These are phyloP conservation scores for Noctua janthe DNA, from an alignment of 2,888 invertebrate genomes.

Conservation along the genomic window DNA sequence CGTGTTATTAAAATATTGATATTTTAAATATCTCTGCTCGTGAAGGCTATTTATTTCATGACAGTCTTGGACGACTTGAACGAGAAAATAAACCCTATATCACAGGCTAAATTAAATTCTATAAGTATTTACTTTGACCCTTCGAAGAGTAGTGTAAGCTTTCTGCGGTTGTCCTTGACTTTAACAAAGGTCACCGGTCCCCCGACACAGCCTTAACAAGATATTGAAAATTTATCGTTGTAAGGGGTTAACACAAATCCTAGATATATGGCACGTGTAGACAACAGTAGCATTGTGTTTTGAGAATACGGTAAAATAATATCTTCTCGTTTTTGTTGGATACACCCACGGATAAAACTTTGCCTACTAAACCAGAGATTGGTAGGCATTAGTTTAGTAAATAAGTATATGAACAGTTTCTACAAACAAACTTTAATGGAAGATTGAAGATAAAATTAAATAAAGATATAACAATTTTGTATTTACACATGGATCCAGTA, in stretches of 20 bases:
- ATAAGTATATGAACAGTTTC: background rate
- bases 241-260: constrained; percentile 51
- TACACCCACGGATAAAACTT: background rate
- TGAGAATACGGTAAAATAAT: constrained; percentile 27
- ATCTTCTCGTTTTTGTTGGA: background rate
- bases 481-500: background rate
- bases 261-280: constrained; percentile 44
- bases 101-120: background rate
- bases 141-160: constrained; percentile 6
- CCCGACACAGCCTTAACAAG: constrained; percentile 26
- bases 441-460: background rate
- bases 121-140: constrained; percentile 14
- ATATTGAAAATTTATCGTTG: constrained; percentile 47
- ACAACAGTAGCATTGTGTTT: constrained; percentile 26
- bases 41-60: background rate
- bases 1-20: background rate
- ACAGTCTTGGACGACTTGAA: background rate
- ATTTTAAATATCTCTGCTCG: background rate
- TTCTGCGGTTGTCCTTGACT: constrained; percentile 25
- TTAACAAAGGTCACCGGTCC: constrained; percentile 49
- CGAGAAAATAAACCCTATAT: background rate
- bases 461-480: background rate
- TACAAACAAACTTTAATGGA: too few species aligned
- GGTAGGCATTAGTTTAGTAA: background rate
- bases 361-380: background rate